phyloP scores from a whole-genome alignment of 2,113 vertebrate genomes.

The Siphamia tubifer region DNA sequence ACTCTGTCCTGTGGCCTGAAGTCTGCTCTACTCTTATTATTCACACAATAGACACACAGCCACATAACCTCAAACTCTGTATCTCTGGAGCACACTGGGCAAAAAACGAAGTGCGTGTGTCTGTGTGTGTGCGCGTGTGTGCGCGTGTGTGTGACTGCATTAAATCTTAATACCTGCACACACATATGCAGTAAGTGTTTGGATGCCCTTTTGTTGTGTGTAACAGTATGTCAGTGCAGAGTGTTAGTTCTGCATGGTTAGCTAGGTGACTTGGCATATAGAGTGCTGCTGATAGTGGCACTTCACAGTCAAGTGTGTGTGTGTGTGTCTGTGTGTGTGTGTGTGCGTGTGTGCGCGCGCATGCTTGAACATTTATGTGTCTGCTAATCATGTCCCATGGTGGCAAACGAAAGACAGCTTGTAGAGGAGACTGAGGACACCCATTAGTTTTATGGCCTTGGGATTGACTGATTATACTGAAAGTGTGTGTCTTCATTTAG shows the following conservation, averaged over 20 bases:
- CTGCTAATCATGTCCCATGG: conserved; percentile 43
- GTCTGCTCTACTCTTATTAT: too few relatives aligned
- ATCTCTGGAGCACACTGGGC: neutral
- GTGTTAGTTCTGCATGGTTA: conserved; percentile 63
- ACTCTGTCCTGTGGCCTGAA: conserved; percentile 5
- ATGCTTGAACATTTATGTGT: neutral
- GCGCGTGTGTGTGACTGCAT: neutral
- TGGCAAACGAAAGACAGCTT: neutral
- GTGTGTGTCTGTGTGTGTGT: neutral
- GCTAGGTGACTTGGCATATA: conserved; percentile 60
- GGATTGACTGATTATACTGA: neutral
- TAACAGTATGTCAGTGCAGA: neutral
- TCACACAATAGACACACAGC: neutral
- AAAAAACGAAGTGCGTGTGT: neutral
- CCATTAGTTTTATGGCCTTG: conserved; percentile 7
- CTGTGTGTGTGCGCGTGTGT: neutral
- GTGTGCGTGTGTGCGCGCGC: neutral
- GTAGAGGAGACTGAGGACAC: conserved; percentile 35
- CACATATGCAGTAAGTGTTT: neutral
- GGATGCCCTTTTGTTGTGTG: conserved; percentile 34
- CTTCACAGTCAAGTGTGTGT: neutral
- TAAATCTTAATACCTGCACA: conserved; percentile 14
- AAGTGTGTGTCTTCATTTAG: neutral
- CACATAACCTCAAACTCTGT: neutral
- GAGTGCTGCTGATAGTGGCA: conserved; percentile 39